Evolutionary conservation across 2,113 vertebrate species (phyloP).

Genomic region (Brachionichthys hirsutus): DNA sequence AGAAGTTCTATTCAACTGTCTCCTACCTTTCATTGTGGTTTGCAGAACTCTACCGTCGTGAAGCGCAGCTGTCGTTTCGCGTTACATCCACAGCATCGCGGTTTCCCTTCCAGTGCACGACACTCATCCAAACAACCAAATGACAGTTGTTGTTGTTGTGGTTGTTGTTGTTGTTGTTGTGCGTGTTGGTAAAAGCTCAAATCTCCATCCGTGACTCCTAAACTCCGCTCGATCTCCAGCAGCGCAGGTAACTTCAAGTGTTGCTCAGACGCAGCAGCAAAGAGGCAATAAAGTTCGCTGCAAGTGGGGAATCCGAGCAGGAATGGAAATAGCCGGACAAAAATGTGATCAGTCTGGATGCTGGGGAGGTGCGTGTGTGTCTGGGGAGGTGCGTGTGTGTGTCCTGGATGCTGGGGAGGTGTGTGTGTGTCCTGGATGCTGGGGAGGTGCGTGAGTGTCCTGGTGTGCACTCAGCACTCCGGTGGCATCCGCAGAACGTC

Average conservation of each 20-base stretch:
- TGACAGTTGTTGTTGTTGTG: too few species aligned
- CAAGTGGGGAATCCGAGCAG: not conserved
- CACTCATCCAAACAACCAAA: not conserved
- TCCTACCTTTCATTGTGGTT: slow-evolving; percentile 78
- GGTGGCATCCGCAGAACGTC: slow-evolving; percentile 42
- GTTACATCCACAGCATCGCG: slow-evolving; percentile 73
- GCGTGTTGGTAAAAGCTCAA: not conserved
- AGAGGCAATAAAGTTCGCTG: slow-evolving; percentile 11
- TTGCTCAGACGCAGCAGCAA: slow-evolving; percentile 21
- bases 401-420: slow-evolving; percentile 21
- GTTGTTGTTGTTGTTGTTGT: too few species aligned
- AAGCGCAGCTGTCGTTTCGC: slow-evolving; percentile 30
- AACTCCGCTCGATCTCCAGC: not conserved
- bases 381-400: slow-evolving; percentile 36
- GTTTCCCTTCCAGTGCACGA: slow-evolving; percentile 16
- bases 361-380: slow-evolving; percentile 37
- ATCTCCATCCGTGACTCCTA: slow-evolving; percentile 40
- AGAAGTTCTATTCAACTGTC: too few species aligned
- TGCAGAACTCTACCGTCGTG: slow-evolving; percentile 32
- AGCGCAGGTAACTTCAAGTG: slow-evolving; percentile 45
- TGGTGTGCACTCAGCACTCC: slow-evolving; percentile 27
- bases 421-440: slow-evolving; percentile 18
- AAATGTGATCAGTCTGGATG: slow-evolving; percentile 3
- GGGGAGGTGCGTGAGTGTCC: slow-evolving; percentile 38
- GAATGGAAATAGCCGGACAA: not conserved